Evolutionary conservation across 2,113 vertebrate genomes (phyloP), one percentile per base, ranked within the genome.

Genomic region (Scomber japonicus): DNA sequence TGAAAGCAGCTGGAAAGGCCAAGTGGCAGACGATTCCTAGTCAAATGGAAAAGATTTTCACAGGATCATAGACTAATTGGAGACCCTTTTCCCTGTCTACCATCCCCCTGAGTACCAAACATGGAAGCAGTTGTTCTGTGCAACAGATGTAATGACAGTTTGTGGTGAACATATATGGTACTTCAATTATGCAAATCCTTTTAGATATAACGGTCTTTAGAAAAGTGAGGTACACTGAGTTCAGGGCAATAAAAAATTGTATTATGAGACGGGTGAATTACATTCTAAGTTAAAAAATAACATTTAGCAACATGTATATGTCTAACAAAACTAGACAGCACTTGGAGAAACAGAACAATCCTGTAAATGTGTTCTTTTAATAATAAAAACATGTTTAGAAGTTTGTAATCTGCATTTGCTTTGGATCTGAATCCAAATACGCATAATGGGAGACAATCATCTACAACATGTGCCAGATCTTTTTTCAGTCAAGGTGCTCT

Each of bases 31-130:
- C 13, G 55, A 69, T 69, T 71, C 4, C 81, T 30, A 84, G 88
- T 85, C 60, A 89, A 89, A 91, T 84, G 75, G 87, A 86, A 88
- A 90, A 72, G 59, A 82, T 83, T 85, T 87, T 67, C 77, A 87
- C 80, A 79, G 81, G 77, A 87, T 78, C 70, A 71, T 13, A 69
- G 51, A 74, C 84, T 93, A 90, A 93, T 92, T 90, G 82, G 81
- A 90, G 83, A 89, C 75, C 67, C 63, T 88, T 78, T 80, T 62
- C 63, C 53, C n/a, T 62, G 19, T 13, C 40, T 57, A 17, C 50
- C 30, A 50, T 54, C 71, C 78, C 79, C 82, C 16, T 44, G 53
- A 54, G 44, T 13, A 44, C 12, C 44, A 44, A 57, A 82, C 60
- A 80, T 49, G 75, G 85, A 76, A 61, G 56, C 4, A 40, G 53